A percentile compares a stretch with the other conserved stretches of the same genome.
phyloP scores from a whole-genome alignment of 2,888 invertebrate species.

The Tetrapedia diversipes region DNA sequence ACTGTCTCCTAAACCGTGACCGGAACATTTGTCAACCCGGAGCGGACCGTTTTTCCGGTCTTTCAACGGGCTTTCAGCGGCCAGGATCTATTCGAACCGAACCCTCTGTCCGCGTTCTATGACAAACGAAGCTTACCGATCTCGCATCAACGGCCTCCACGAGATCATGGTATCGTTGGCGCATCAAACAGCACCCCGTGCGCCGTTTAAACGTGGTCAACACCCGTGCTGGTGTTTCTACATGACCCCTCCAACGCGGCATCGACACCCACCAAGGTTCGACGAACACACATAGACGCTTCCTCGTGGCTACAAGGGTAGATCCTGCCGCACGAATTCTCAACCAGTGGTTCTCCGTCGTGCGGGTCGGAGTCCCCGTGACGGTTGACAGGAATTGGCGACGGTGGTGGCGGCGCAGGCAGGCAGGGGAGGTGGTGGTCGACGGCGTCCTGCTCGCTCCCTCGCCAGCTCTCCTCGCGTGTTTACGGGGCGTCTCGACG shows the following conservation, averaged over 20 bases:
- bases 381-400: slow-evolving; percentile 57
- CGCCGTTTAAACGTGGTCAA: slow-evolving; percentile 28
- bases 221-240: slow-evolving; percentile 12
- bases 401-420: slow-evolving; percentile 1
- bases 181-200: neutral
- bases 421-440: slow-evolving; percentile 3
- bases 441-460: slow-evolving; percentile 32
- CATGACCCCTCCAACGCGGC: neutral
- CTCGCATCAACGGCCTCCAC: too few relatives aligned
- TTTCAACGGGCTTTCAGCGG: too few relatives aligned
- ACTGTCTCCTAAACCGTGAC: neutral
- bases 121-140: too few relatives aligned
- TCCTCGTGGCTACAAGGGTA: slow-evolving; percentile 12
- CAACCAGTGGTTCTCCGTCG: slow-evolving; percentile 66
- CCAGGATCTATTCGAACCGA: neutral
- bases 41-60: too few relatives aligned
- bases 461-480: slow-evolving; percentile 49
- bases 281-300: slow-evolving; percentile 21
- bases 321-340: slow-evolving; percentile 53
- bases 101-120: too few relatives aligned
- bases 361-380: slow-evolving; percentile 62
- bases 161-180: slow-evolving; percentile 20
- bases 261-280: slow-evolving; percentile 30
- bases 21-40: neutral
- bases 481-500: slow-evolving; percentile 74